phyloP scores from a whole-genome alignment of 2,888 invertebrate species.

The Noctuana brunneofusca region DNA sequence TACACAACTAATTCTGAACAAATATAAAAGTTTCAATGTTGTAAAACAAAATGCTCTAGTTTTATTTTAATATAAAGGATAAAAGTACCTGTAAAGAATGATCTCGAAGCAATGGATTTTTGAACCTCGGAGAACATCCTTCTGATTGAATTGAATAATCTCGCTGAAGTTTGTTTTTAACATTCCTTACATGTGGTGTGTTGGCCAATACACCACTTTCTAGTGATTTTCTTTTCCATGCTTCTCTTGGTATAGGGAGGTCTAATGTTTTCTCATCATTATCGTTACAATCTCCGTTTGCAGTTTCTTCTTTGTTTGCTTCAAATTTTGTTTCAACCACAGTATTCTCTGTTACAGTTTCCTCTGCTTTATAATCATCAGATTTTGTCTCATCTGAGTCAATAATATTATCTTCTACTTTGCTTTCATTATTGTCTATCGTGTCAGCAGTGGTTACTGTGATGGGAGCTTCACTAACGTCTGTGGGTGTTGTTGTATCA shows the following conservation, averaged over 20 bases:
- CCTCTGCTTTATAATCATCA: constrained; percentile 66
- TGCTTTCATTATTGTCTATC: constrained; percentile 21
- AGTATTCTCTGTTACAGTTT: constrained; percentile 64
- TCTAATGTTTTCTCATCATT: constrained; percentile 61
- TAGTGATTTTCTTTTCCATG: constrained; percentile 68
- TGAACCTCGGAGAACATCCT: constrained; percentile 68
- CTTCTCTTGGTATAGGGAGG: constrained; percentile 60
- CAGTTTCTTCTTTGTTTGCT: constrained; percentile 23
- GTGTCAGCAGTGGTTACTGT: constrained; percentile 29
- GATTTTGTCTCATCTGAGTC: constrained; percentile 51
- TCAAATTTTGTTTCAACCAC: constrained; percentile 46
- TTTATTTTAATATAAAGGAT: too few relatives aligned
- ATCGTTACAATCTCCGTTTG: constrained; percentile 34
- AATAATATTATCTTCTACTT: constrained; percentile 45
- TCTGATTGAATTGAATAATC: constrained; percentile 78
- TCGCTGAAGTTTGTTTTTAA: constrained; percentile 64
- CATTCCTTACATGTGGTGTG: constrained; percentile 53
- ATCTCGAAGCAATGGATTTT: constrained; percentile 76
- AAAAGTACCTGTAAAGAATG: constrained; percentile 72
- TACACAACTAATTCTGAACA: too few relatives aligned
- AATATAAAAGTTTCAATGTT: too few relatives aligned
- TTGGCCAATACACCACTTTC: constrained; percentile 64
- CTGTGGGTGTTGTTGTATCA: constrained; percentile 48
- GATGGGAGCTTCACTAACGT: constrained; percentile 32
- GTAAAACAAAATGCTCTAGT: too few relatives aligned